Percentiles rank a stretch among this genome's conserved stretches.
Evolutionary conservation across 2,888 invertebrate species (phyloP).

Genomic region (Unio pictorum): DNA sequence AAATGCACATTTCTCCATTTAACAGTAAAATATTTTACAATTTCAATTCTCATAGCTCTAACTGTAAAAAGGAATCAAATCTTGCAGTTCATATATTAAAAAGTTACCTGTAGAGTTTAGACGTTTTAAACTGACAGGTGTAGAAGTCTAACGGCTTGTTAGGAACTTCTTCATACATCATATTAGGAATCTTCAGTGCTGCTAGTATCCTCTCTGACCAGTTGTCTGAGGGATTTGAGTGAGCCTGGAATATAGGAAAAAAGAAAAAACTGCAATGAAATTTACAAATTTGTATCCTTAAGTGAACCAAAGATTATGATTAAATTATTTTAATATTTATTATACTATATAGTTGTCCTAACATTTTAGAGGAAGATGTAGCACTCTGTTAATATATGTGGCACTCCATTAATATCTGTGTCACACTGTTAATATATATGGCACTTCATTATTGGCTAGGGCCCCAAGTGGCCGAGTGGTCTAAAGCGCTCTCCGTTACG

Average conservation of each 20-base stretch:
- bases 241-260: conserved; percentile 61
- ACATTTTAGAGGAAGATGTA: neutral
- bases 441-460: too few relatives aligned
- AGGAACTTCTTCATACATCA: conserved; percentile 74
- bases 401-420: too few relatives aligned
- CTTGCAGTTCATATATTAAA: neutral
- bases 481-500: too few relatives aligned
- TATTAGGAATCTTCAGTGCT: conserved; percentile 73
- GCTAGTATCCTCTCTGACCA: conserved; percentile 74
- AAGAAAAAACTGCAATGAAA: neutral
- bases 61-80: neutral
- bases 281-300: neutral
- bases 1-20: too few relatives aligned
- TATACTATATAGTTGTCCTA: neutral
- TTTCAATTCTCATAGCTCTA: neutral
- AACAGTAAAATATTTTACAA: too few relatives aligned
- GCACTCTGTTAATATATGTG: too few relatives aligned
- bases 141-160: conserved; percentile 75
- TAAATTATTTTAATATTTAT: neutral
- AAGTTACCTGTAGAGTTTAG: conserved; percentile 74
- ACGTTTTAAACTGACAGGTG: conserved; percentile 75
- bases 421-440: too few relatives aligned
- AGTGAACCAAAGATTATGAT: neutral
- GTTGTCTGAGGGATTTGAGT: conserved; percentile 72
- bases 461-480: too few relatives aligned